A percentile compares a stretch with the other conserved stretches of the same genome.
Evolutionary conservation across 2,888 invertebrate genomes (phyloP).

Genomic region (Griposia aprilina): DNA sequence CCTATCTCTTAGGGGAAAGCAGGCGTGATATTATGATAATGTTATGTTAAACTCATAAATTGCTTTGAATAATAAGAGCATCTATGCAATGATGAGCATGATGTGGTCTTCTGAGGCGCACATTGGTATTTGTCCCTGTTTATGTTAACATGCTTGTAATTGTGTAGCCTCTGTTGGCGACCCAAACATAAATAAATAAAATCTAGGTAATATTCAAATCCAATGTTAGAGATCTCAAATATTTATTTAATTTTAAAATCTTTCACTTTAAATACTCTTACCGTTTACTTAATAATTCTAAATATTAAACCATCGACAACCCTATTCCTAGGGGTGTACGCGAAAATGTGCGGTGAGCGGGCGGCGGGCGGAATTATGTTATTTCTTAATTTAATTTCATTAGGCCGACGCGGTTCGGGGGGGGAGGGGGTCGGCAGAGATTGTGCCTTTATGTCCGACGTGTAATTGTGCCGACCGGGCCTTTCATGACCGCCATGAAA

Average conservation of each 20-base stretch:
- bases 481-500: constrained; percentile 51
- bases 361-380: constrained; percentile 80
- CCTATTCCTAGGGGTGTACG: constrained; percentile 61
- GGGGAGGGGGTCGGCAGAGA: constrained; percentile 69
- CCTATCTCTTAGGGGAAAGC: neutral
- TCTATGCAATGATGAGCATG: too few species aligned
- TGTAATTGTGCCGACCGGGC: constrained; percentile 48
- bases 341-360: constrained; percentile 70
- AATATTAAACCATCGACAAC: constrained; percentile 44
- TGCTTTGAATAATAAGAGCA: too few species aligned
- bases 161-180: too few species aligned
- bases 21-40: neutral
- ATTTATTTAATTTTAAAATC: neutral
- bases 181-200: too few species aligned
- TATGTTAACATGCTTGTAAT: too few species aligned
- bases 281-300: neutral
- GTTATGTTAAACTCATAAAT: too few species aligned
- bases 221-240: neutral
- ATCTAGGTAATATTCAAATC: neutral
- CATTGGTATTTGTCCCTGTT: too few species aligned
- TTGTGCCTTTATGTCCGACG: constrained; percentile 71
- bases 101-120: too few species aligned
- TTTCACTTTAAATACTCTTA: neutral
- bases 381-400: constrained; percentile 89
- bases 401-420: constrained; percentile 76